Base-by-base conservation (phyloP, 2,113 vertebrate species). In the Vulpes ferrilata region DNA sequence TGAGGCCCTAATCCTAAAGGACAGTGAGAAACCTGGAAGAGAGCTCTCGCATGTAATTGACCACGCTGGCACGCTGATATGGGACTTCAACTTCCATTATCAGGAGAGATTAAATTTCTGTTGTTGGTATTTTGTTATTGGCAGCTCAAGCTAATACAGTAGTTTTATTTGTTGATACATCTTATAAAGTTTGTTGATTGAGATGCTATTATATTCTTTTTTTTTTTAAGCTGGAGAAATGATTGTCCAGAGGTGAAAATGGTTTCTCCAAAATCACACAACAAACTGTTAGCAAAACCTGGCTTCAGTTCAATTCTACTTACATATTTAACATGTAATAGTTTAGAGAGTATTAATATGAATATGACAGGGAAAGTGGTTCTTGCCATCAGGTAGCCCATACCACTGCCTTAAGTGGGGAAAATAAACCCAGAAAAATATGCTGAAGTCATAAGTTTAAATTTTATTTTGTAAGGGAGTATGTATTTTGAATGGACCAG, bases 361-460 rank as follows among this genome's bases (percentile, higher is more conserved):
- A 85, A 93, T 76, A 86, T 43, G 93, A 62, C 38, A 90, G 80
- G 23, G 89, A 78, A 94, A 86, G 71, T 92, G 67, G 51, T 87
- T 11, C 35, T 91, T 76, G 32, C 48, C 11, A 84, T 85, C 57
- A 69, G 17, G 30, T 62, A 90, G 16, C 15, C 81, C 89, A 93
- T 71, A 73, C 32, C 20, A 89, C 74, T 90, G 78, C 74, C 51
- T 38, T 86, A 92, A 92, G 57, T 93, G n/a, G 17, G 38, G 20
- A 59, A 93, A 76, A 96, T 81, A 93, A 91, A 81, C 51, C 57
- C 88, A 93, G 90, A 38, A 96, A 81, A 93, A 92, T 78, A 92
- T 23, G 27, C 65, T 86, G 4, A 91, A 93, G 51, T 95, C 20
- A 0, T 88, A 80, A 82, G 35, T 85, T 95, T 81, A 82, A 32